Percentiles rank a stretch among this genome's conserved stretches.
Evolutionary conservation across 1,140 invertebrate species (phyloP).

Genomic region (Megathymus violae): DNA sequence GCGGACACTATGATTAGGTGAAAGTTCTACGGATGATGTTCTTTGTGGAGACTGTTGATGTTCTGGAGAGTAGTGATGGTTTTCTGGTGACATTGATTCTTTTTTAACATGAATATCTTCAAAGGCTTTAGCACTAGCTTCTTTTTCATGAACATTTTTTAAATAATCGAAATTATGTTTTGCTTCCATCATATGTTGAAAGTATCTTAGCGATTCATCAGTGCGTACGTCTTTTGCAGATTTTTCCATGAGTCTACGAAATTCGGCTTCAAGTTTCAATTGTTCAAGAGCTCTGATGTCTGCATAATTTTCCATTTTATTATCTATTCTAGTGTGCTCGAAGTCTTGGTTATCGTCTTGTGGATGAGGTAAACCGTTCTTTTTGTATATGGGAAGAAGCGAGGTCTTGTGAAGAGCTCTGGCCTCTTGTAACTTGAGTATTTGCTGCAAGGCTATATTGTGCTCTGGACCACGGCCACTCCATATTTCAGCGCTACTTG

Average conservation of each 20-base stretch:
- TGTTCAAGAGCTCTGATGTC: conserved; percentile 71
- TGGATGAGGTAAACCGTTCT: conserved; percentile 71
- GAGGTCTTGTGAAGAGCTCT: conserved; percentile 78
- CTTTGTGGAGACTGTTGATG: conserved; percentile 57
- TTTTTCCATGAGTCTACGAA: conserved; percentile 77
- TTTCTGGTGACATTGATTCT: conserved; percentile 56
- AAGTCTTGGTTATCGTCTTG: conserved; percentile 54
- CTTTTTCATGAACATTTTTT: conserved; percentile 62
- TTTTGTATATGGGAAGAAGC: conserved; percentile 76
- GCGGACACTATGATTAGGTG: conserved; percentile 62
- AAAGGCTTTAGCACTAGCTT: conserved; percentile 44
- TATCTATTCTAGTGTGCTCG: conserved; percentile 53
- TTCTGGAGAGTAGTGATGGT: conserved; percentile 50
- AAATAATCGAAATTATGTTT: conserved; percentile 69
- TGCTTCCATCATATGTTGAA: conserved; percentile 76
- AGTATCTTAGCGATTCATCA: conserved; percentile 78
- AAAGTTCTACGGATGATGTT: conserved; percentile 63
- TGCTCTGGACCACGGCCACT: conserved; percentile 70
- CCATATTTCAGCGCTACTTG: conserved; percentile 74
- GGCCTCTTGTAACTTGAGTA: conserved; percentile 77
- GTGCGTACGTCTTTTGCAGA: conserved; percentile 63
- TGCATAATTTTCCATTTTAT: conserved; percentile 48
- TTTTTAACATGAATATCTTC: conserved; percentile 58
- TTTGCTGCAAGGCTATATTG: conserved; percentile 76
- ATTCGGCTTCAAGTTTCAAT: conserved; percentile 75